Percentiles rank a stretch among this genome's conserved stretches.
Conservation (phyloP, 2,113 vertebrate species). For the Pagrus major region DNA sequence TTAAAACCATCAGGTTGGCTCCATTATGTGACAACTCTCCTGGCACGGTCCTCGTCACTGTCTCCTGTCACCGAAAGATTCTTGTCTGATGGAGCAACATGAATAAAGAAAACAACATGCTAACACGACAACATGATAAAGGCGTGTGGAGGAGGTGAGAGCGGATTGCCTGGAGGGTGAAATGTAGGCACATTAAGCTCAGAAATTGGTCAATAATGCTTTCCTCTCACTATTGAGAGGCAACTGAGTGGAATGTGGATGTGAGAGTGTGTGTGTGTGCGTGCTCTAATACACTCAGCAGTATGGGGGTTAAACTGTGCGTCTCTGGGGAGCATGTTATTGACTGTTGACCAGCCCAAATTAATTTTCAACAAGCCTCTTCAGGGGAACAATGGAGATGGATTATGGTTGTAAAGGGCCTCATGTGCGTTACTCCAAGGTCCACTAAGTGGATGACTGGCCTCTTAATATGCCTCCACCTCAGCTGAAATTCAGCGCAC, state of each 20-base stretch:
- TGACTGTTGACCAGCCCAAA: constrained; percentile 80
- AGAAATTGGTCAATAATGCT: constrained; percentile 77
- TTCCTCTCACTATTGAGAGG: constrained; percentile 62
- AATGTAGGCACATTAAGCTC: constrained; percentile 67
- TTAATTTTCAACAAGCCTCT: constrained; percentile 81
- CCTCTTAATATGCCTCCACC: constrained; percentile 40
- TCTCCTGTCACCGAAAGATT: constrained; percentile 5
- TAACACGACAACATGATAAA: constrained; percentile 37
- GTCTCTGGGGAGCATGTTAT: constrained; percentile 74
- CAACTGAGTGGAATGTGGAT: constrained; percentile 64
- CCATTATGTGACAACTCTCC: not conserved
- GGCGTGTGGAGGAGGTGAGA: constrained; percentile 38
- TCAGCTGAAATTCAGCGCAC: constrained; percentile 1
- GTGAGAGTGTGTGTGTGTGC: constrained; percentile 47
- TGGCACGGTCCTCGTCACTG: not conserved
- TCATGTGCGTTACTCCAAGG: constrained; percentile 49
- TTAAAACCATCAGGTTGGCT: not conserved
- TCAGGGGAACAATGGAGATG: constrained; percentile 74
- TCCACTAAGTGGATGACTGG: constrained; percentile 58
- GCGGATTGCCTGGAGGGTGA: constrained; percentile 55
- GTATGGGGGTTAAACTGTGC: constrained; percentile 66
- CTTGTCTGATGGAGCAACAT: constrained; percentile 9
- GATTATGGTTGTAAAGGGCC: constrained; percentile 63
- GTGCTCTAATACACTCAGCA: constrained; percentile 49
- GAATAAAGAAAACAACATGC: constrained; percentile 48